Evolutionary conservation across 2,797 vertebrate genomes (phyloP), one percentile per base, ranked within the genome.

Genomic region (Otus scops): DNA sequence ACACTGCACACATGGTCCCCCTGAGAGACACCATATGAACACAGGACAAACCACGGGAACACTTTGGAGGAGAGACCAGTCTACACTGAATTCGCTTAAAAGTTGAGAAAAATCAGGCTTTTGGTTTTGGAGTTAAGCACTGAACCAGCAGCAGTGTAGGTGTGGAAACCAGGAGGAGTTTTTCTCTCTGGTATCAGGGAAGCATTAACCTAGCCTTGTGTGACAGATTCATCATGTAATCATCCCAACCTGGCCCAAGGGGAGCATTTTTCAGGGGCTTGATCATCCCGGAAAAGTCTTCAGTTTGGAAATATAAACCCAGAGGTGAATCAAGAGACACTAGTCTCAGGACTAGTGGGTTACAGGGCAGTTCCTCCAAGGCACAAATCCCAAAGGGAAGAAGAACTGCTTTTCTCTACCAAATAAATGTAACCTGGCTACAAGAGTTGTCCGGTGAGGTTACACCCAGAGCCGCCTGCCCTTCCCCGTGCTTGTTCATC

Each of bases 381-480:
- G 64, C 45, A 61, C 26, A 54, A 53, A 12, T 13, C 51, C 28
- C 4, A 23, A 82, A 53, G 8, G 28, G 23, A 68, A 51, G 54
- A 87, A 50, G 16, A 89, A 5, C 45, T 45, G 48, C 12, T 64
- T 60, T 34, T 45, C 38, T 88, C 71, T 92, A 47, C 56, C 30
- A n/a, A 19, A 54, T 13, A 51, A 65, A 32, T 7, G 60, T 65
- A 65, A 23, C 26, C n/a, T 48, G 51, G 15, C 43, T 70, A 32
- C 48, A 19, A 12, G 76, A 45, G 19, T 30, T 3, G 0, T 32
- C 30, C 45, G 11, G 61, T 21, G 22, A 48, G 21, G 10, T 12
- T 20, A 7, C 10, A 7, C 2, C 0, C 3, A 1, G 16, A 75
- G n/a, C 45, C 5, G 3, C 74, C 34, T 74, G 60, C 18, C 26